These are phyloP conservation scores for Gymnocypris eckloni DNA, from an alignment of 2,797 vertebrate genomes.

Conservation along the genomic window DNA sequence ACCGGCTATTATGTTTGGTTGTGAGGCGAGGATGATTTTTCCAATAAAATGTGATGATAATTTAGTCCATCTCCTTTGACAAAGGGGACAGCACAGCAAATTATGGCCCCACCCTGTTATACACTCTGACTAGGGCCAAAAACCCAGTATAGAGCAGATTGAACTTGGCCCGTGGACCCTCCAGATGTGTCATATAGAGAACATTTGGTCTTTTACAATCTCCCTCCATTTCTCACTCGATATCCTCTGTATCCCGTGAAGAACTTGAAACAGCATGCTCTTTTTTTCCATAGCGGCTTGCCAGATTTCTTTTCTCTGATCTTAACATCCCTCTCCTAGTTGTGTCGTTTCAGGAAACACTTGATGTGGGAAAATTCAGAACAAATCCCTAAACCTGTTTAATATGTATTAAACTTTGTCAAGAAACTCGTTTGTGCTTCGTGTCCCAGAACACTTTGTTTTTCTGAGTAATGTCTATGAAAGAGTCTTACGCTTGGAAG, in stretches of 20 bases:
- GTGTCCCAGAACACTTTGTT: neutral
- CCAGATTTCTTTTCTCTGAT: conserved; percentile 57
- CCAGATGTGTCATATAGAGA: conserved; percentile 65
- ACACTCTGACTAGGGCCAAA: conserved; percentile 49
- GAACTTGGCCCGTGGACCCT: conserved; percentile 54
- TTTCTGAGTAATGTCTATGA: neutral
- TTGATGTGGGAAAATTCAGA: conserved; percentile 20
- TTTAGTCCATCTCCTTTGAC: conserved; percentile 51
- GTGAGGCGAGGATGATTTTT: conserved; percentile 44
- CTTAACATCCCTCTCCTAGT: conserved; percentile 38
- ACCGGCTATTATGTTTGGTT: conserved; percentile 52
- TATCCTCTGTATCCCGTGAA: conserved; percentile 60
- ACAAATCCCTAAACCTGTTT: conserved; percentile 2
- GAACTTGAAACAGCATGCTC: conserved; percentile 59
- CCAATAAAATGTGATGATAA: conserved; percentile 48
- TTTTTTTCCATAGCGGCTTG: conserved; percentile 57
- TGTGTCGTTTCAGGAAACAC: conserved; percentile 29
- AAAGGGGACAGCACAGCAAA: conserved; percentile 49
- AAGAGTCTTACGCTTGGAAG: neutral
- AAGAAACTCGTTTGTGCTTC: neutral
- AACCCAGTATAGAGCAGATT: conserved; percentile 57
- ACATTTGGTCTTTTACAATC: conserved; percentile 63
- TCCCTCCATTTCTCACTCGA: conserved; percentile 51
- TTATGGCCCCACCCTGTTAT: conserved; percentile 52
- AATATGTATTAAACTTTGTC: conserved; percentile 6